Conservation (phyloP, 2,888 invertebrate genomes). For the Tortricodes alternella region DNA sequence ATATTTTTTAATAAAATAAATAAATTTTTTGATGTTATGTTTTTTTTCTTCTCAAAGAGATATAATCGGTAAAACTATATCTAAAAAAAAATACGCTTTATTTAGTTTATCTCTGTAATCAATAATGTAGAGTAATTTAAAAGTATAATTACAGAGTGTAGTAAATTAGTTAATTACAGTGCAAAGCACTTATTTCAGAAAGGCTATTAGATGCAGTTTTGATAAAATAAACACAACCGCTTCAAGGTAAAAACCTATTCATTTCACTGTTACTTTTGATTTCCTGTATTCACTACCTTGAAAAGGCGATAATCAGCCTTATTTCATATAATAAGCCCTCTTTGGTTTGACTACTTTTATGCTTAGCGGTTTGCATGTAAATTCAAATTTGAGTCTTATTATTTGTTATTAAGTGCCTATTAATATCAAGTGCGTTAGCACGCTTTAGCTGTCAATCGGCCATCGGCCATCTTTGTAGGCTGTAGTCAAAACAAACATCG, state of each 20-base stretch:
- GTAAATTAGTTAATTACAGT: constrained; percentile 6
- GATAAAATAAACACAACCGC: constrained; percentile 10
- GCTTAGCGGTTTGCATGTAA: not conserved
- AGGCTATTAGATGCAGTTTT: constrained; percentile 20
- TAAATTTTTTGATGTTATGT: constrained; percentile 34
- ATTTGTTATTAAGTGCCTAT: not conserved
- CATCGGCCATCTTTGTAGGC: constrained; percentile 22
- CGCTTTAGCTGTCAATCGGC: constrained; percentile 25
- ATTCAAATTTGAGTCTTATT: not conserved
- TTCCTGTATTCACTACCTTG: not conserved
- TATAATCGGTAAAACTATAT: too few relatives aligned
- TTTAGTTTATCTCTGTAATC: too few relatives aligned
- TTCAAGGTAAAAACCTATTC: constrained; percentile 23
- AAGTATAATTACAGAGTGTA: not conserved
- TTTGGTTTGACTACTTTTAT: not conserved
- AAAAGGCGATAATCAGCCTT: not conserved
- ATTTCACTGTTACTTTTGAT: constrained; percentile 28
- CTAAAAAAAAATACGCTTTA: too few relatives aligned
- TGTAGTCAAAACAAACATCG: constrained; percentile 26
- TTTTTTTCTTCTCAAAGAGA: not conserved
- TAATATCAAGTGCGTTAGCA: too few relatives aligned
- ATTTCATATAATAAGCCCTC: not conserved
- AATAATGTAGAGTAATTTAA: not conserved
- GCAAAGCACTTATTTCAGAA: not conserved
- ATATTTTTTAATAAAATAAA: constrained; percentile 41